phyloP scores from a whole-genome alignment of 1,140 invertebrate genomes.

The Drosophila funebris region DNA sequence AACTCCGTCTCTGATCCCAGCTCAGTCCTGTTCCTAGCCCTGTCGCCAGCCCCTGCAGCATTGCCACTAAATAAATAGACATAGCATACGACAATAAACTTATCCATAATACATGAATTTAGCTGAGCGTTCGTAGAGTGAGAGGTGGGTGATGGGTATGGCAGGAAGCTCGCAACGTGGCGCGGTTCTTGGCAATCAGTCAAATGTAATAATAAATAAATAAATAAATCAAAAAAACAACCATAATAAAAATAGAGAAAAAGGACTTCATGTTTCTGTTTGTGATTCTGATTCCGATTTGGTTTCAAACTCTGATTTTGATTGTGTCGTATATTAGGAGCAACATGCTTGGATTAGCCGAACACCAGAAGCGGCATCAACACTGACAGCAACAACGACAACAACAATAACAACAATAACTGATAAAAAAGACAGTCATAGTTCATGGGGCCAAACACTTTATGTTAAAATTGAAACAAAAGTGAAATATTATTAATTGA shows the following conservation, averaged over 20 bases:
- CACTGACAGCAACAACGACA: too few species aligned
- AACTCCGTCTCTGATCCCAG: neutral
- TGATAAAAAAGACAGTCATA: too few species aligned
- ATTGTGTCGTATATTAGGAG: neutral
- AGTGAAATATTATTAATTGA: too few species aligned
- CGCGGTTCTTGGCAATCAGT: conserved; percentile 62
- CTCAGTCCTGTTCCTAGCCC: neutral
- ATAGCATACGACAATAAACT: conserved; percentile 69
- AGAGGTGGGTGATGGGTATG: neutral
- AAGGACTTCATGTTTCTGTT: neutral
- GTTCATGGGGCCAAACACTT: too few species aligned
- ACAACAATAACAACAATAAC: too few species aligned
- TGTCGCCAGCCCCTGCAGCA: neutral
- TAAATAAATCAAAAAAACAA: conserved; percentile 62
- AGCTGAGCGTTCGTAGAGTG: conserved; percentile 1
- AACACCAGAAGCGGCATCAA: too few species aligned
- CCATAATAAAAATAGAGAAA: conserved; percentile 14
- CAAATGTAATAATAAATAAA: conserved; percentile 79
- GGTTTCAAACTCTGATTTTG: neutral
- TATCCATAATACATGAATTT: conserved; percentile 73
- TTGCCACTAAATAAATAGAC: conserved; percentile 41
- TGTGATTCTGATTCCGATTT: conserved; percentile 12
- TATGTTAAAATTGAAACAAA: too few species aligned
- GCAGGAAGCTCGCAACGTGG: neutral
- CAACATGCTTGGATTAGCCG: neutral